Base-by-base conservation (phyloP, 2,797 vertebrate genomes). In the Sebastes taczanowskii region DNA sequence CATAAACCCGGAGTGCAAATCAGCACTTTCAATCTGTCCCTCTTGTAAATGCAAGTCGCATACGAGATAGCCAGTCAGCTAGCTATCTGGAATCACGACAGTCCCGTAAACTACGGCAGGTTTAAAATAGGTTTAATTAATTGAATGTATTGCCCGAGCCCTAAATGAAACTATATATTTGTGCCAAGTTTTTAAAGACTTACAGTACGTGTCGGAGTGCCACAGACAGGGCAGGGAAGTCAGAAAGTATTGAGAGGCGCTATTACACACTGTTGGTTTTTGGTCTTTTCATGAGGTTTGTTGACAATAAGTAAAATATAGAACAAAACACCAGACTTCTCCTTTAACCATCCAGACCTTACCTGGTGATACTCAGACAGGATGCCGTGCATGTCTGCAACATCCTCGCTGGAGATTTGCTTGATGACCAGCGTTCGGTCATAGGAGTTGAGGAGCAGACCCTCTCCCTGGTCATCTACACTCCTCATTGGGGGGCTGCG, bases 331-430 rank as follows among this genome's bases (percentile, higher is more conserved):
- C 1, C 38, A 55, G 29, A 23, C 22, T 22, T 46, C 3, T 22
- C 9, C 9, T 20, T 63, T 5, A n/a, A 49, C 7, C 25, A 34
- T 4, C 13, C n/a, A 10, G 69, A 4, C 1, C 85, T 69, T 84
- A 98, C 98, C 97, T 99, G 97, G 92, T 99, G 98, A 92, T 99
- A 99, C 91, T 98, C 97, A 0, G 97, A 97, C 49, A 99, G 94
- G 88, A 98, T 97, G 91, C 91, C 96, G 87, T 99, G 98, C 92
- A 99, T 97, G 16, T 99, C 97, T 1, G 97, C 98, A 35, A 99
- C 96, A 8, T 98, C 98, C 81, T 99, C 98, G 2, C 97, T 98
- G 81, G 97, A 97, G 65, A 99, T 98, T 84, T 98, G 97, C 92
- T 99, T 99, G 86, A 97, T 93, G 68, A 98, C 96, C 77, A 99